Base-by-base conservation (phyloP, 2,797 vertebrate genomes). In the Delichon dasypus region DNA sequence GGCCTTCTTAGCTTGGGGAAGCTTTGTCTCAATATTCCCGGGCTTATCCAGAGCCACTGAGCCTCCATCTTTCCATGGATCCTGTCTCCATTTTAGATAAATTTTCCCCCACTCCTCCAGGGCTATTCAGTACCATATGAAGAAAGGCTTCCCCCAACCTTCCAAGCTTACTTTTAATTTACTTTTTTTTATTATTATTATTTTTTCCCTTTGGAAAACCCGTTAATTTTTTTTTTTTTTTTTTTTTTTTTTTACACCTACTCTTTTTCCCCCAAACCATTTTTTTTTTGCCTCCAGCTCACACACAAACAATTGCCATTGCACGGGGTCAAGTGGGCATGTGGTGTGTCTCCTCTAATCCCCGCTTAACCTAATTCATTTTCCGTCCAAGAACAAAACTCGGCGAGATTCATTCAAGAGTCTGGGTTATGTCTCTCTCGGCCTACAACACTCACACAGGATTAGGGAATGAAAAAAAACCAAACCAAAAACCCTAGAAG, bases 331-430 rank as follows among this genome's bases (percentile, higher is more conserved):
- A 88, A 71, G 85, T 16, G 12, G 88, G 93, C 87, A 88, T 94
- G 90, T 94, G 68, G 87, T 45, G 36, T 51, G 65, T 87, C 78
- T 87, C 89, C 90, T 73, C 78, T 91, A 96, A 95, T 95, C 94
- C 89, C 93, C 0, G 83, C 91, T 95, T 92, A 95, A 95, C 91
- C 95, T 79, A 92, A 72, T 94, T 97, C 74, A 78, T 96, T 95
- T 95, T 96, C 91, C 89, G 61, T 90, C 87, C 94, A 90, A 92
- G 92, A 85, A 95, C 78, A 89, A 95, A 96, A 96, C 90, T 94
- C 76, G 4, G 13, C 0, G 84, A 94, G 94, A 96, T 91, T 92
- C 96, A 82, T 88, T 91, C 94, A 87, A 67, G 94, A 94, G 83
- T 66, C 75, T 50, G 87, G 96, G 91, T 93, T 91, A 92, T 60